Evolutionary conservation across 2,888 invertebrate genomes (phyloP).

Genomic region (Epicampocera succincta): DNA sequence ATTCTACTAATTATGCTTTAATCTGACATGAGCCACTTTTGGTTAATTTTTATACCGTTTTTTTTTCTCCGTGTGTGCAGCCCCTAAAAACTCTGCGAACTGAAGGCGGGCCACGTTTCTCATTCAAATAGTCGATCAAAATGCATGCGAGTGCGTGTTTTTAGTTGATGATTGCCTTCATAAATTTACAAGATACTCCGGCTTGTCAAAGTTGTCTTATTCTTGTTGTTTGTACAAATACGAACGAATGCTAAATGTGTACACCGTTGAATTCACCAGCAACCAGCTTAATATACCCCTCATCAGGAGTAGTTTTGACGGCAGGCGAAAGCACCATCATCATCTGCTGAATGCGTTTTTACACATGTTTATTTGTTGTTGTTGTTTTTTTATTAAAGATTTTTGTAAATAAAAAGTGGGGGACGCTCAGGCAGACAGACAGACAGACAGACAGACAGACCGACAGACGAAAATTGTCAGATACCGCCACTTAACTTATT

Average conservation of each 20-base stretch:
- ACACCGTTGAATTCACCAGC: conserved; percentile 23
- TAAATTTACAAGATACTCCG: conserved; percentile 70
- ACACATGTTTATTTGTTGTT: conserved; percentile 59
- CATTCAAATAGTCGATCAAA: conserved; percentile 34
- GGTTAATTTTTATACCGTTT: conserved; percentile 61
- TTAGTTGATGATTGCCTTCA: conserved; percentile 68
- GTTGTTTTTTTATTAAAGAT: conserved; percentile 25
- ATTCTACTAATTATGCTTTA: conserved; percentile 71
- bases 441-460: conserved; percentile 25
- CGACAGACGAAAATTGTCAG: conserved; percentile 49
- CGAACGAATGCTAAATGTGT: conserved; percentile 53
- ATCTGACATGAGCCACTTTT: conserved; percentile 74
- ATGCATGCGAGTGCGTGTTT: conserved; percentile 31
- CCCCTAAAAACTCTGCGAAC: conserved; percentile 31
- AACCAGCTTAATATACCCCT: conserved; percentile 31
- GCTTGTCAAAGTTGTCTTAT: conserved; percentile 66
- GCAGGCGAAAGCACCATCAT: conserved; percentile 35
- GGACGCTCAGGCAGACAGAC: conserved; percentile 9
- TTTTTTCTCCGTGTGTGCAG: neutral
- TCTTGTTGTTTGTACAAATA: conserved; percentile 33
- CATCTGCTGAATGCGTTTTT: conserved; percentile 42
- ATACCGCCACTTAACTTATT: conserved; percentile 65
- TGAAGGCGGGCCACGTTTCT: conserved; percentile 15
- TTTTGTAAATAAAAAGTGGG: conserved; percentile 50
- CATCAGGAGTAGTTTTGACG: conserved; percentile 27